Conservation (phyloP, 2,797 vertebrate genomes). For the Ambastaia sidthimunki region DNA sequence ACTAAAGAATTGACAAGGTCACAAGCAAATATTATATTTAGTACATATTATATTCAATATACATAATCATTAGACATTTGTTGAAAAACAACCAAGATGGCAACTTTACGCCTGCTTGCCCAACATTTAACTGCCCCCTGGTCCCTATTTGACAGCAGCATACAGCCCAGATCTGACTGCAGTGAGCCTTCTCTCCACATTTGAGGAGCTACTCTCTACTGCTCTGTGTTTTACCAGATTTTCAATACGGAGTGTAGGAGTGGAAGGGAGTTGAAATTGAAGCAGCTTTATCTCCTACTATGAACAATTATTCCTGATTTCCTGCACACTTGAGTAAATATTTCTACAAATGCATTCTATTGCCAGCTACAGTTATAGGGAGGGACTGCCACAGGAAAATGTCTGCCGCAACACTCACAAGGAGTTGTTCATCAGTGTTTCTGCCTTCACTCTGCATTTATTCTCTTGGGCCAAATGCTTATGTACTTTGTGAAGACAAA, state of each 20-base stretch:
- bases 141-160: not conserved
- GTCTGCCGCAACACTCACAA: constrained; percentile 16
- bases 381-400: not conserved
- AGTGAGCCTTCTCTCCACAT: constrained; percentile 58
- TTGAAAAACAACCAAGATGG: not conserved
- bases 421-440: constrained; percentile 3
- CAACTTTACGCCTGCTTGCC: not conserved
- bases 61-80: not conserved
- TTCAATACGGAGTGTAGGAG: constrained; percentile 40
- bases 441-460: not conserved
- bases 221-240: constrained; percentile 56
- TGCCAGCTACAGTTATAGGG: constrained; percentile 29
- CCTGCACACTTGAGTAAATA: constrained; percentile 36
- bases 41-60: not conserved
- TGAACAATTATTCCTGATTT: constrained; percentile 32
- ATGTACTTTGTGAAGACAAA: not conserved
- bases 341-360: constrained; percentile 41
- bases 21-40: no score
- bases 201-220: constrained; percentile 54
- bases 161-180: constrained; percentile 61
- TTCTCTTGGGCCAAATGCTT: not conserved
- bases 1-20: no score
- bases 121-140: not conserved
- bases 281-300: constrained; percentile 39
- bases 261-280: constrained; percentile 54